Base-by-base conservation (phyloP, 2,888 invertebrate genomes). In the Taphrorychus bicolor region DNA sequence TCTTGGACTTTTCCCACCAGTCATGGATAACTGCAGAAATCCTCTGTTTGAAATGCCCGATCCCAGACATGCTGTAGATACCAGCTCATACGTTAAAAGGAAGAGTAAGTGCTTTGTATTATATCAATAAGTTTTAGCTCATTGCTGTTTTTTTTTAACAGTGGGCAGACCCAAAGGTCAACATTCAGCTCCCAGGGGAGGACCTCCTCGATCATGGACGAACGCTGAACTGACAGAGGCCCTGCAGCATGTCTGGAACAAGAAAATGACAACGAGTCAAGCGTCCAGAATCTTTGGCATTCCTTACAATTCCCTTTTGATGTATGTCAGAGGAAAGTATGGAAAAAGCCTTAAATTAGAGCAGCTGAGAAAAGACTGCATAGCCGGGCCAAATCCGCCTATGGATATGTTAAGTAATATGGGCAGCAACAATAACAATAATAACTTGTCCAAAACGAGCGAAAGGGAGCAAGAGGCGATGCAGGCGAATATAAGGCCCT, bases 201-300 rank as follows among this genome's bases (percentile, higher is more conserved):
- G 95, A 9, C 95, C 95, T 9, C 95, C 95, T 0, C 86, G 95
- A 60, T 95, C 95, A 1, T 95, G 95, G 95, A 95, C 94, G 70
- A 95, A 95, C 83, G 93, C 93, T 40, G 95, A 95, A 78, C 85
- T 95, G 58, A 95, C 95, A 58, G 93, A 94, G 83, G 95, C 95
- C 1, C 86, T 95, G 59, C 94, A 94, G 78, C 94, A 94, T 82
- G 95, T 95, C n/a, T 95, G 95, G 95, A 94, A 94, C 83, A 94
- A 95, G 80, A 94, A 94, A 81, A 95, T 95, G 94, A 95, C 95
- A 71, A 95, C 95, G 49, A 94, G 94, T 78, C 94, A 95, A 82
- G 95, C 95, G 7, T 94, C 94, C 19, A 84, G 95, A 71, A 92
- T 94, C 80, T 95, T 94, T 83, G 94, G 95, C 48, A 95, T 95